Conservation (phyloP, 2,797 vertebrate genomes). For the Aselliscus stoliczkanus region DNA sequence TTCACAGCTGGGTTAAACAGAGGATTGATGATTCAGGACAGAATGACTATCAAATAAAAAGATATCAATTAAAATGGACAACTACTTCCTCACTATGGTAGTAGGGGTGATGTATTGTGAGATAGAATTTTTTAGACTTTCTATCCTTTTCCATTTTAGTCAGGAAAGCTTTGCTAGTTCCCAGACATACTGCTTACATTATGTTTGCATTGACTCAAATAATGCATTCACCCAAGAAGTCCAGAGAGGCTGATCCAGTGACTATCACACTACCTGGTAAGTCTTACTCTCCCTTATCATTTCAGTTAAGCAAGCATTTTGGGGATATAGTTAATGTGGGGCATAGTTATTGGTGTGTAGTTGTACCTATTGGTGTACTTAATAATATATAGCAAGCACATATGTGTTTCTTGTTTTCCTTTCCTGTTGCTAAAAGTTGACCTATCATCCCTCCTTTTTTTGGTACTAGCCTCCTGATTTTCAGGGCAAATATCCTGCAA, state of each 20-base stretch:
- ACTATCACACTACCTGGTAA: background rate
- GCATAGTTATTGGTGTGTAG: background rate
- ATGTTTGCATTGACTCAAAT: background rate
- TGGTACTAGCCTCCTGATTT: background rate
- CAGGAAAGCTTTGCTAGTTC: background rate
- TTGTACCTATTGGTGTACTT: background rate
- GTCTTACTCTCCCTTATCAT: background rate
- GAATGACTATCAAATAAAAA: background rate
- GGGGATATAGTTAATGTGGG: background rate
- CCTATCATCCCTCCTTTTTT: background rate
- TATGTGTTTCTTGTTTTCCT: background rate
- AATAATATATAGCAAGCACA: background rate
- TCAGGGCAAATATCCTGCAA: background rate
- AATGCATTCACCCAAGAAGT: background rate
- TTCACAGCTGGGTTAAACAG: background rate
- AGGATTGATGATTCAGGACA: background rate
- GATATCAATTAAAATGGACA: background rate
- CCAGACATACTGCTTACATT: background rate
- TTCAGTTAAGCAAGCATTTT: background rate
- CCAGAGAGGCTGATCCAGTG: background rate
- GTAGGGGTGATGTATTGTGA: background rate
- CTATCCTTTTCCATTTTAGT: background rate
- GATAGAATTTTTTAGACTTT: background rate
- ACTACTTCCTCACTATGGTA: background rate
- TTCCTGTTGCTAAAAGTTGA: background rate